phyloP scores from a whole-genome alignment of 2,797 vertebrate genomes.

The Notolabrus celidotus region DNA sequence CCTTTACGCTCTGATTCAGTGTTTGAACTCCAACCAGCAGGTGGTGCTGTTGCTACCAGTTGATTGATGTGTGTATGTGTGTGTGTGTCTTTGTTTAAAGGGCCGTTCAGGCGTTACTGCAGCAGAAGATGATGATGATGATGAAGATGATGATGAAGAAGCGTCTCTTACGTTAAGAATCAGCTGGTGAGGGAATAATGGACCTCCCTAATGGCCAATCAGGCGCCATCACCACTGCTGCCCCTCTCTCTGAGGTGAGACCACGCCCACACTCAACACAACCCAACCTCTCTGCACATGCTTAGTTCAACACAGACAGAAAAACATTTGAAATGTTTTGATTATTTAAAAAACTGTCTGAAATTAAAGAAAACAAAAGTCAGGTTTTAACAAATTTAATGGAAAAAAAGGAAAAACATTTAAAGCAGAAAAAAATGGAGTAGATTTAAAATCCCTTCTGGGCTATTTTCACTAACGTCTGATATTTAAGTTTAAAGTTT shows the following conservation, averaged over 20 bases:
- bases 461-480: no score
- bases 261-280: background rate
- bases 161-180: slow-evolving; percentile 78
- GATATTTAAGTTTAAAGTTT: no score
- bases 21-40: no score
- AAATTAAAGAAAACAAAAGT: no score
- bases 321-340: no score
- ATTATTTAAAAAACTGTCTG: no score
- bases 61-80: background rate
- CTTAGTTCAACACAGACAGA: background rate
- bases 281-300: background rate
- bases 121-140: slow-evolving; percentile 88
- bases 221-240: slow-evolving; percentile 84
- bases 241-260: slow-evolving; percentile 93
- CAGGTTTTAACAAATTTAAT: no score
- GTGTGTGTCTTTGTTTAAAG: slow-evolving; percentile 59
- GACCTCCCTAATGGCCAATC: slow-evolving; percentile 95
- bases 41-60: no score
- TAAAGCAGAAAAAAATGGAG: no score
- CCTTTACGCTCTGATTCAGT: no score
- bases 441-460: no score
- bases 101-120: slow-evolving; percentile 85
- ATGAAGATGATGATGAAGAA: slow-evolving; percentile 87
- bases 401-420: no score
- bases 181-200: slow-evolving; percentile 94